Base-by-base conservation (phyloP, 2,888 invertebrate genomes). In the Tenthredo amoena region DNA sequence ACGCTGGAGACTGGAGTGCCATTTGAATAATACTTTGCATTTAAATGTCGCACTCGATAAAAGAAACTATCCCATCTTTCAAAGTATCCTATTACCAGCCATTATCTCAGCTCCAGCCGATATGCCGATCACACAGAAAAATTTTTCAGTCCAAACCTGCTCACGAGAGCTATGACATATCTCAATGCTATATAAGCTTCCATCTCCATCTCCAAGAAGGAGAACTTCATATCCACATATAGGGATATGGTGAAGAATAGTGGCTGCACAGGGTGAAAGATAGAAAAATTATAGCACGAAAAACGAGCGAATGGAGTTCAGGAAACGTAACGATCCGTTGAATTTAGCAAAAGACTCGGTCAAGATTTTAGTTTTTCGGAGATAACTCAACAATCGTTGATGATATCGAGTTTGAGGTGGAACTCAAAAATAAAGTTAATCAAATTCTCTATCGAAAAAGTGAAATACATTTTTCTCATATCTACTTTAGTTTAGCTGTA, bases 21-120 rank as follows among this genome's bases (percentile, higher is more conserved):
- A 92, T 93, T 93, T 93, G 92, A 93, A 93, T 93, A 92, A 92
- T 93, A 92, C 92, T 93, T 92, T 92, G 92, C 92, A 93, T 93
- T 92, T 91, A 93, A 93, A 93, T 92, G 92, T 90, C 88, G 87
- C 86, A 87, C 87, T 88, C 91, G 91, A 93, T 93, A 92, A 93
- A 92, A 92, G 92, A 92, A 92, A 92, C 90, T 91, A 90, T 89
- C 88, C 88, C 87, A 87, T 90, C 90, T 90, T 91, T 92, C 91
- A 91, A 92, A 92, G 92, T 91, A 92, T 92, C 91, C 91, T 90
- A 92, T 92, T 92, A 92, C 90, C 89, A 87, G 88, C 91, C 89
- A 92, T 92, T 92, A 92, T 92, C 91, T 89, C 89, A 88, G n/a
- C 40, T 62, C 26, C 34, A 37, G 31, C 21, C 62, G 21, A 55